Conservation (phyloP, 2,888 invertebrate species). For the Coleophora deauratella region DNA sequence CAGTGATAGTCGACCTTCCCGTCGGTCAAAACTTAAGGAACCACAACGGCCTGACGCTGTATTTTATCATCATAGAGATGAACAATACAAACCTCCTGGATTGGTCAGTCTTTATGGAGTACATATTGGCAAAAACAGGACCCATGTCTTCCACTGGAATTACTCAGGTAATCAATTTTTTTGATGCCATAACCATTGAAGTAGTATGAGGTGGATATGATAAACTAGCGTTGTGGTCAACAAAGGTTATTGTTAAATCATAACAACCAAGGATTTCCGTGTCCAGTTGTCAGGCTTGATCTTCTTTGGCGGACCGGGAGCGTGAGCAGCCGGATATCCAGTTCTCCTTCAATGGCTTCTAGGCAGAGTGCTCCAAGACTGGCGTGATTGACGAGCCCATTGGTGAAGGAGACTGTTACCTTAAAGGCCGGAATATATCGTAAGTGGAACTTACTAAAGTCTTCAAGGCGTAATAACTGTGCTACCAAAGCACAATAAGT, state of each 20-base stretch:
- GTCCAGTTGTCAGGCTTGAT: conserved; percentile 68
- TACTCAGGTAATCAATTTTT: conserved; percentile 61
- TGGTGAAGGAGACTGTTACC: conserved; percentile 22
- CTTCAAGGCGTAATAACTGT: too few relatives aligned
- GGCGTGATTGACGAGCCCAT: conserved; percentile 50
- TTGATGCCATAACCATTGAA: too few relatives aligned
- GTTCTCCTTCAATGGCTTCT: conserved; percentile 78
- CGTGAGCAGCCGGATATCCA: conserved; percentile 76
- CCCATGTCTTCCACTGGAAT: conserved; percentile 77
- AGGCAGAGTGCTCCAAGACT: conserved; percentile 61
- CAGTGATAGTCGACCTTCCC: conserved; percentile 73
- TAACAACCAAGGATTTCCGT: too few relatives aligned
- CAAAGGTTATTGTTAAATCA: too few relatives aligned
- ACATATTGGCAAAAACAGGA: conserved; percentile 67
- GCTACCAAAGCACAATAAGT: too few relatives aligned
- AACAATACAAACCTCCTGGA: conserved; percentile 66
- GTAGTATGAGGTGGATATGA: too few relatives aligned
- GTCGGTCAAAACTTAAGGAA: conserved; percentile 78
- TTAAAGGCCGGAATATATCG: conserved; percentile 27
- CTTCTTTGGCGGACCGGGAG: conserved; percentile 68
- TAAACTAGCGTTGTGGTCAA: too few relatives aligned
- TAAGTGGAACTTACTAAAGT: conserved; percentile 1
- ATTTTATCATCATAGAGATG: conserved; percentile 54
- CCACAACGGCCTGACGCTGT: conserved; percentile 75
- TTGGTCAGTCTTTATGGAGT: conserved; percentile 73